These are phyloP conservation scores for Meandrina meandrites DNA, from an alignment of 92 coral and sea anemone species.

Conservation along the genomic window DNA sequence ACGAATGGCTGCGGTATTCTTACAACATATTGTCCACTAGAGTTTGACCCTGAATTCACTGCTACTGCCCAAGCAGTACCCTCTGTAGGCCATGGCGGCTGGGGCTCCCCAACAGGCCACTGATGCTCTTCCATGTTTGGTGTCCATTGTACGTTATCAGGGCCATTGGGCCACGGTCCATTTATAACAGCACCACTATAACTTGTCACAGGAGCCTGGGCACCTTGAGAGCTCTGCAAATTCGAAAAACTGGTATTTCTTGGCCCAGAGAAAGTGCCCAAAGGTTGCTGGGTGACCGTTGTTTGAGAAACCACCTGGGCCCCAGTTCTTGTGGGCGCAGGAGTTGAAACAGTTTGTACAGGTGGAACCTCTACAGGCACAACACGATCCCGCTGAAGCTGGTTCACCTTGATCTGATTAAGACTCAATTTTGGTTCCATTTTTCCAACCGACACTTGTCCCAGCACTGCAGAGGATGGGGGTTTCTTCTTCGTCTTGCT, in stretches of 20 bases:
- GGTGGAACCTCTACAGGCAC: conserved; percentile 32
- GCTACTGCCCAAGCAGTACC: conserved; percentile 38
- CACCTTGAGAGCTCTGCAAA: conserved; percentile 31
- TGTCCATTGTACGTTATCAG: conserved; percentile 40
- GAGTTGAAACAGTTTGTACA: conserved; percentile 10
- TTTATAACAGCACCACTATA: conserved; percentile 33
- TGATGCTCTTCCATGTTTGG: conserved; percentile 39
- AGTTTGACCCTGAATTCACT: conserved; percentile 40
- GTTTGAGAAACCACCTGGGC: conserved; percentile 64
- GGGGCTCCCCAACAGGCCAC: conserved; percentile 45
- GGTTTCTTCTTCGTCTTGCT: conserved; percentile 77
- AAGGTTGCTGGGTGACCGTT: conserved; percentile 34
- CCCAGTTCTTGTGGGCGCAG: conserved; percentile 49
- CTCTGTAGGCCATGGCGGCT: conserved; percentile 44
- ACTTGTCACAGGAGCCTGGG: conserved; percentile 39
- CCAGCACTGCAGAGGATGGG: conserved; percentile 45
- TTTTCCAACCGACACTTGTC: conserved; percentile 51
- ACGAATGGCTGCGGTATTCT: conserved; percentile 62
- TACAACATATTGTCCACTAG: conserved; percentile 69
- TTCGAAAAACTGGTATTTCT: conserved; percentile 58
- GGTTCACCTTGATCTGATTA: conserved; percentile 87
- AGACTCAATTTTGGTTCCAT: conserved; percentile 72
- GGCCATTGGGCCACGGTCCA: conserved; percentile 49
- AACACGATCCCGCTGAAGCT: conserved; percentile 52
- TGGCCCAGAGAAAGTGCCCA: conserved; percentile 32